A percentile compares a stretch with the other conserved stretches of the same genome.
Conservation (phyloP, 2,888 invertebrate genomes). For the Colletes collaris region DNA sequence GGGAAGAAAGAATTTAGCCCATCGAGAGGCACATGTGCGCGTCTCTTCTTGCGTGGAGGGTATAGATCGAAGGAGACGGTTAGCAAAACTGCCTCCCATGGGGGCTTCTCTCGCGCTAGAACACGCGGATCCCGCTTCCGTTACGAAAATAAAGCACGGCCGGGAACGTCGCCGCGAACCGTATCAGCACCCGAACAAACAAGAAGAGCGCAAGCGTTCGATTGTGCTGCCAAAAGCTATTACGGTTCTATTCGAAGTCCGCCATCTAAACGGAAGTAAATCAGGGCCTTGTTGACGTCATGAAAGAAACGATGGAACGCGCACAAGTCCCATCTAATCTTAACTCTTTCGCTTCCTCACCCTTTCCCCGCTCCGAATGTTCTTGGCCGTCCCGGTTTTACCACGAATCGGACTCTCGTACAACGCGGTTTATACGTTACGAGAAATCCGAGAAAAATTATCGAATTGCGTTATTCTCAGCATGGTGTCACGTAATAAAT, state of each 20-base stretch:
- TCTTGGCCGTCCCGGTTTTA: neutral
- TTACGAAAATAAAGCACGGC: slow-evolving; percentile 69
- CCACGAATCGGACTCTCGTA: neutral
- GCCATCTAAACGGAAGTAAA: slow-evolving; percentile 13
- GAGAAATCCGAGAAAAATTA: no score
- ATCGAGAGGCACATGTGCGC: slow-evolving; percentile 38
- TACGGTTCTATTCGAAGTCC: slow-evolving; percentile 14
- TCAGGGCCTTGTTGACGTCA: slow-evolving; percentile 10
- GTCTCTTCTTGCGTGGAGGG: slow-evolving; percentile 15
- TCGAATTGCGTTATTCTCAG: no score
- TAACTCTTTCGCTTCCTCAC: neutral
- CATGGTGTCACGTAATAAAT: no score
- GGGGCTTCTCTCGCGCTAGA: slow-evolving; percentile 45
- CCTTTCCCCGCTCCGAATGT: neutral
- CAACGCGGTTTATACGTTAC: no score
- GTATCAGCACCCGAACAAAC: slow-evolving; percentile 51
- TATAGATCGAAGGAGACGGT: slow-evolving; percentile 64
- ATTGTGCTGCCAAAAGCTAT: slow-evolving; percentile 54
- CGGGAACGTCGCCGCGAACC: slow-evolving; percentile 49
- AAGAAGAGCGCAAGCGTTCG: slow-evolving; percentile 44
- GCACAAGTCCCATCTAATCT: neutral
- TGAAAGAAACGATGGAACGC: neutral
- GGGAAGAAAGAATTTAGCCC: slow-evolving; percentile 8
- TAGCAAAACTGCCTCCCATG: slow-evolving; percentile 58
- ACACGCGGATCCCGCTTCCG: slow-evolving; percentile 63